Evolutionary conservation across 2,888 invertebrate species (phyloP).

Genomic region (Catocala fraxini): DNA sequence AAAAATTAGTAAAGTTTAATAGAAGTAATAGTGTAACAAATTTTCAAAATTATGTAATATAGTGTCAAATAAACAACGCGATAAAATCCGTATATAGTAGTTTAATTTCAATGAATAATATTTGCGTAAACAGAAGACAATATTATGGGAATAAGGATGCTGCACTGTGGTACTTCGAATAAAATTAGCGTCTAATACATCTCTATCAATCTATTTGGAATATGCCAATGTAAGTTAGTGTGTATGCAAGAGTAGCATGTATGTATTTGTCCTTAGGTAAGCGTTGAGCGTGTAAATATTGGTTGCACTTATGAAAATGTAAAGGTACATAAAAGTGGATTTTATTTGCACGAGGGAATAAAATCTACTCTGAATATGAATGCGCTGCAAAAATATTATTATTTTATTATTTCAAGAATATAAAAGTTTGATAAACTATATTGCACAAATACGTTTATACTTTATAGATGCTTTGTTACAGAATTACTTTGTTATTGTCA

Average conservation of each 20-base stretch:
- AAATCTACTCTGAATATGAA: constrained; percentile 1
- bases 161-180: too few species aligned
- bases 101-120: too few species aligned
- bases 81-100: too few species aligned
- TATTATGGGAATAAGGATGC: too few species aligned
- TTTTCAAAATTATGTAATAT: too few species aligned
- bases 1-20: too few species aligned
- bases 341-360: constrained; percentile 5
- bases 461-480: background rate
- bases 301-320: constrained; percentile 8
- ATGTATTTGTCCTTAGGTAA: background rate
- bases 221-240: too few species aligned
- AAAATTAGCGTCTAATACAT: too few species aligned
- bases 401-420: constrained; percentile 1
- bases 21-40: too few species aligned
- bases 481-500: background rate
- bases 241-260: background rate
- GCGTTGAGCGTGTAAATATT: background rate
- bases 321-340: background rate
- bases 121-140: too few species aligned
- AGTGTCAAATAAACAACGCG: too few species aligned
- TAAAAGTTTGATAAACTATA: background rate
- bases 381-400: constrained; percentile 3
- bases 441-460: background rate
- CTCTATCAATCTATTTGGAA: too few species aligned